Conservation (phyloP, 2,797 vertebrate species). For the Rhodeus uyekii region DNA sequence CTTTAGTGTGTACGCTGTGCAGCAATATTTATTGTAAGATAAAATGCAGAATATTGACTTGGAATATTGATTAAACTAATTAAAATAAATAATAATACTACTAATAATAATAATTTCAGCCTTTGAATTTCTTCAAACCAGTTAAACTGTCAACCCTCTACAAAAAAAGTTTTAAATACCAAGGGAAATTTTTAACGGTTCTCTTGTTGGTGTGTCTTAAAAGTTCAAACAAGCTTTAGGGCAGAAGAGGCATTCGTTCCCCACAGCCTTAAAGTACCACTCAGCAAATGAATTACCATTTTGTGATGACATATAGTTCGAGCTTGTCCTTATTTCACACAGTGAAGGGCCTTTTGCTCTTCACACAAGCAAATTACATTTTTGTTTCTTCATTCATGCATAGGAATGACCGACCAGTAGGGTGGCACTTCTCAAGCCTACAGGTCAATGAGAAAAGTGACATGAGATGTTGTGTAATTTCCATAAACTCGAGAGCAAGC, state of each 20-base stretch:
- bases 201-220: slow-evolving; percentile 16
- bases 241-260: slow-evolving; percentile 16
- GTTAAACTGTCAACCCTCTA: slow-evolving; percentile 20
- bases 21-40: slow-evolving; percentile 19
- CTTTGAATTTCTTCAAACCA: slow-evolving; percentile 8
- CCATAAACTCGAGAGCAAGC: slow-evolving; percentile 54
- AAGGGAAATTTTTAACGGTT: slow-evolving; percentile 35
- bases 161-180: slow-evolving; percentile 15
- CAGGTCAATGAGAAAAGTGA: slow-evolving; percentile 54
- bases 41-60: slow-evolving; percentile 14
- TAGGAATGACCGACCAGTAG: slow-evolving; percentile 6
- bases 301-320: slow-evolving; percentile 53
- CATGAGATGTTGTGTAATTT: slow-evolving; percentile 50
- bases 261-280: slow-evolving; percentile 20
- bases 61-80: neutral
- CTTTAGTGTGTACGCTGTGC: neutral
- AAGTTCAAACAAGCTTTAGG: slow-evolving; percentile 36
- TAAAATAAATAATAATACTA: too few relatives aligned
- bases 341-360: slow-evolving; percentile 25
- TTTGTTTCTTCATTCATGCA: slow-evolving; percentile 17
- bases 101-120: too few relatives aligned
- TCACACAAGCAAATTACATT: slow-evolving; percentile 15
- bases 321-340: slow-evolving; percentile 35
- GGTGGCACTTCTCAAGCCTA: slow-evolving; percentile 33
- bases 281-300: slow-evolving; percentile 58